Base-by-base conservation (phyloP, 2,888 invertebrate genomes). In the Arrhopalites spinosus region DNA sequence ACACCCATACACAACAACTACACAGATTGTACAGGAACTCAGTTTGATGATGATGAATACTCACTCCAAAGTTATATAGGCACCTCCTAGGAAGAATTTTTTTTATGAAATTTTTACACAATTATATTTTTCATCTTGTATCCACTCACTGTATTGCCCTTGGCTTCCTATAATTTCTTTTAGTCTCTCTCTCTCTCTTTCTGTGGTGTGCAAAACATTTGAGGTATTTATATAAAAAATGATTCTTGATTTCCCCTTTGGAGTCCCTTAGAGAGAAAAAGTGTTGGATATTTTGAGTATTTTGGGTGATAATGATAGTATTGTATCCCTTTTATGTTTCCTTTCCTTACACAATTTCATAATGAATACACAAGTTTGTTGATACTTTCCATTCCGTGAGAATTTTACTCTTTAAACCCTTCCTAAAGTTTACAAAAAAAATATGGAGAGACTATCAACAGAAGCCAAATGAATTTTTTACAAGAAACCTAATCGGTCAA, bases 271-370 rank as follows among this genome's bases (percentile, higher is more conserved):
- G 45, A 45, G 45, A 45, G 45, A 45, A 45, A 15, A 45, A 15
- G n/a, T 36, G 36, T 36, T 11, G 36, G 36, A 36, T 36, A 36
- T 70, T 70, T 70, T 56, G 20, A 30, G 30, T 56, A 70, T 70
- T 70, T 70, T 70, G n/a, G 70, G 70, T 70, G 56, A 70, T 70
- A 70, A 70, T 56, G 70, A 70, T 56, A 56, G 30, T 30, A 59
- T 59, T 59, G 36, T 36, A 36, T 11, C 36, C 36, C 36, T 36
- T 36, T 11, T 7, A 7, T 36, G 36, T 36, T 3, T 11, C 36
- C 5, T 7, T 36, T 11, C 36, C 36, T 11, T 59, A 25, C 23
- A 59, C 5, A 59, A 59, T 59, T 36, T 11, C 3, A 70, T 70
- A 30, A 70, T 70, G 29, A 56, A 36, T 29, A 70, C 30, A 56